These are phyloP conservation scores for Hypselothyrea guttata DNA, from an alignment of 2,888 invertebrate genomes.

Conservation along the genomic window DNA sequence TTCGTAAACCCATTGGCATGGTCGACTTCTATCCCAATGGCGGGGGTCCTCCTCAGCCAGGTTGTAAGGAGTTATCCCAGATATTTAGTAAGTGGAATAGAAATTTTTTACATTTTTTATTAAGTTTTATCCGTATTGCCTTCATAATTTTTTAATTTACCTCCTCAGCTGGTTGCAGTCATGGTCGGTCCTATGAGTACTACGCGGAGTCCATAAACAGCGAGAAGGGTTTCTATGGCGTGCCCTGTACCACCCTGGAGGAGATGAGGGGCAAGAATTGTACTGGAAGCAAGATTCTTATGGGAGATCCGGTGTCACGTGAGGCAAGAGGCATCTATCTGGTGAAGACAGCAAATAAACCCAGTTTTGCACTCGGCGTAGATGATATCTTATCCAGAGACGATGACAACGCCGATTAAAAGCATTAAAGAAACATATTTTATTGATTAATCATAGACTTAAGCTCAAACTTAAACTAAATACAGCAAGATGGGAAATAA, in stretches of 20 bases:
- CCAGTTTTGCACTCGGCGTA: constrained; percentile 84
- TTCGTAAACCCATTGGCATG: constrained; percentile 85
- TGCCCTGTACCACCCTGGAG: constrained; percentile 84
- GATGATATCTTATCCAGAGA: constrained; percentile 40
- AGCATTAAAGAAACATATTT: background rate
- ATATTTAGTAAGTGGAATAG: constrained; percentile 80
- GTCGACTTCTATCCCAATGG: constrained; percentile 90
- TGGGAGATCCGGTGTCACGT: constrained; percentile 84
- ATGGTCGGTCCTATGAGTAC: constrained; percentile 85
- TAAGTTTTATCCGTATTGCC: too few species aligned
- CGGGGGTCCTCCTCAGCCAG: constrained; percentile 87
- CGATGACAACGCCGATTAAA: background rate
- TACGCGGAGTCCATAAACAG: constrained; percentile 87
- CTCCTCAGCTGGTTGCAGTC: constrained; percentile 86
- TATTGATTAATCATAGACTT: constrained; percentile 21
- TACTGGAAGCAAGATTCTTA: constrained; percentile 80
- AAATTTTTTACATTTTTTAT: too few species aligned
- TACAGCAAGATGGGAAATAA: constrained; percentile 9
- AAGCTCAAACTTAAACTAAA: constrained; percentile 34
- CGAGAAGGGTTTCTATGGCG: constrained; percentile 83
- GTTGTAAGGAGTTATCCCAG: constrained; percentile 84
- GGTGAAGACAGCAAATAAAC: constrained; percentile 84
- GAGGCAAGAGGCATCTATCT: constrained; percentile 85
- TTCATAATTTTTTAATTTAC: background rate
- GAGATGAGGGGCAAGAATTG: constrained; percentile 76